Percentiles rank a stretch among this genome's conserved stretches.
phyloP scores from a whole-genome alignment of 2,113 vertebrate species.

The Ictalurus punctatus region DNA sequence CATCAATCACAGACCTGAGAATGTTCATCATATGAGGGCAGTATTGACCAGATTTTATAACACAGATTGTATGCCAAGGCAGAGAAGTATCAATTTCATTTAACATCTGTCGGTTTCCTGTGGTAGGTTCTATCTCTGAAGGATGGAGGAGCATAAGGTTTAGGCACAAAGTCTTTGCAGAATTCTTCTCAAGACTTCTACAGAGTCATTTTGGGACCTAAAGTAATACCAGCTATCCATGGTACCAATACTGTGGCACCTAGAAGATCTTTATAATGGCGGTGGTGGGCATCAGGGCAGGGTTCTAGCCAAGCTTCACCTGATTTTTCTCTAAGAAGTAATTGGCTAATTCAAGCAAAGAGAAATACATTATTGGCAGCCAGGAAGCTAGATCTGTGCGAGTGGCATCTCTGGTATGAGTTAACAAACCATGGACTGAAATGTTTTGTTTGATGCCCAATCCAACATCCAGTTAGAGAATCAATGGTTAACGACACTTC shows the following conservation, averaged over 20 bases:
- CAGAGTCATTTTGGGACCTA: not conserved
- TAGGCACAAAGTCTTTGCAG: not conserved
- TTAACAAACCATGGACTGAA: not conserved
- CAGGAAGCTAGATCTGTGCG: not conserved
- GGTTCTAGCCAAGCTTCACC: not conserved
- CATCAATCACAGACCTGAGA: not conserved
- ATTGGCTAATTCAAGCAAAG: not conserved
- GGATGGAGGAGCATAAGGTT: not conserved
- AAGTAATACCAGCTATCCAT: not conserved
- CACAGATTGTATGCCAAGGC: not conserved
- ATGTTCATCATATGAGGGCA: not conserved
- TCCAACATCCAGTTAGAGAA: not conserved
- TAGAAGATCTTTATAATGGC: not conserved
- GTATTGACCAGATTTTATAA: not conserved
- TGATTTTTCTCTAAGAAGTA: not conserved
- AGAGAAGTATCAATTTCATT: not conserved
- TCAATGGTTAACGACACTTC: not conserved
- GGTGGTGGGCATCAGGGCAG: not conserved
- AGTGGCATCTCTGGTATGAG: not conserved
- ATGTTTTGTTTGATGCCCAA: not conserved
- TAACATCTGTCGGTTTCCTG: not conserved
- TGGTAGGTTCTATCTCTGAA: not conserved
- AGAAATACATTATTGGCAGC: not conserved
- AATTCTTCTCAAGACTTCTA: not conserved
- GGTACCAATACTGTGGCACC: not conserved